A percentile compares a stretch with the other conserved stretches of the same genome.
phyloP scores from a whole-genome alignment of 2,888 invertebrate genomes.

The Trilocha varians region DNA sequence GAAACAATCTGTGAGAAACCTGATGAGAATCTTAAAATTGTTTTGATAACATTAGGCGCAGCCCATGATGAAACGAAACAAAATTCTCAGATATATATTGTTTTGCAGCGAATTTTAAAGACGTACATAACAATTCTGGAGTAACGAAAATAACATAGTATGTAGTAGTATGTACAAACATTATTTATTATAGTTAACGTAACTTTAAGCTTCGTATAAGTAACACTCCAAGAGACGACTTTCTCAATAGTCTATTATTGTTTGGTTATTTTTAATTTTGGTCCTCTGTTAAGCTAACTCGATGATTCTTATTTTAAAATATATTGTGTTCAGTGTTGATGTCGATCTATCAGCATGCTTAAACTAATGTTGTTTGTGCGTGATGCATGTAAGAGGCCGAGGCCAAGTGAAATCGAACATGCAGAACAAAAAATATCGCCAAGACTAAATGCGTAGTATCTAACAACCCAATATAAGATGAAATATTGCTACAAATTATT shows the following conservation, averaged over 20 bases:
- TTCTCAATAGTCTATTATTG: no score
- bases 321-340: no score
- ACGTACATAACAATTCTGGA: no score
- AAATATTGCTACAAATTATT: not conserved
- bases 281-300: no score
- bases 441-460: not conserved
- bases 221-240: no score
- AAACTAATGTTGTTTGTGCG: slow-evolving; percentile 28
- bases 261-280: no score
- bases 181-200: no score
- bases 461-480: not conserved
- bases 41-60: slow-evolving; percentile 40
- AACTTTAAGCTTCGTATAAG: no score
- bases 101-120: no score
- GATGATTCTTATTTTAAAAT: no score
- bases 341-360: slow-evolving; percentile 26
- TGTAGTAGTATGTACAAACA: no score
- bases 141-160: no score
- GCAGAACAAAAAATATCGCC: not conserved
- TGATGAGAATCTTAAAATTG: slow-evolving; percentile 42
- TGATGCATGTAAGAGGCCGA: slow-evolving; percentile 49
- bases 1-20: slow-evolving; percentile 37
- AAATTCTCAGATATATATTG: slow-evolving; percentile 1
- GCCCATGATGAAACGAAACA: slow-evolving; percentile 4
- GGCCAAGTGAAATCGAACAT: slow-evolving; percentile 59